phyloP scores from a whole-genome alignment of 2,113 vertebrate genomes.

The Callithrix jacchus region DNA sequence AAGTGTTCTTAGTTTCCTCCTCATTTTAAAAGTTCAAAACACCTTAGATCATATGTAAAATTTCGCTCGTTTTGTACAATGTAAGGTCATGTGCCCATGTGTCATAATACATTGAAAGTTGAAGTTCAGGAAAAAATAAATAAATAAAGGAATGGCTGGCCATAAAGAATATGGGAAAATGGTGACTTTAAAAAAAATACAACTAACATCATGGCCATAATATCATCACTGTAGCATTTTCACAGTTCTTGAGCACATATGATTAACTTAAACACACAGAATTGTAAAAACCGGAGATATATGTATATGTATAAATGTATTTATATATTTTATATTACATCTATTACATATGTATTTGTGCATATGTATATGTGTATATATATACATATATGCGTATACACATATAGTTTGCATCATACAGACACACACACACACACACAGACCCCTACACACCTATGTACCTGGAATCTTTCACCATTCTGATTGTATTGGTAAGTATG shows the following conservation, averaged over 20 bases:
- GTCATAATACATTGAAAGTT: neutral
- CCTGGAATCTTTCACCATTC: neutral
- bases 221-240: neutral
- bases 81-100: neutral
- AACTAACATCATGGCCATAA: neutral
- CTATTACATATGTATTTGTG: neutral
- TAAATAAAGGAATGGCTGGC: neutral
- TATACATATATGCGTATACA: neutral
- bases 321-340: neutral
- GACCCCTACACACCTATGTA: neutral
- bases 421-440: neutral
- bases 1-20: neutral
- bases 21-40: neutral
- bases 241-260: neutral
- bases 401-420: neutral
- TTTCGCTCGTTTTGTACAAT: neutral
- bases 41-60: neutral
- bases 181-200: neutral
- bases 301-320: neutral
- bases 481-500: neutral
- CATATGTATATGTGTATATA: neutral
- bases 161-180: neutral
- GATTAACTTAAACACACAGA: neutral
- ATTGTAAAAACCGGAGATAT: neutral
- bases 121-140: neutral